These are phyloP conservation scores for Nannoperca australis DNA, from an alignment of 2,797 vertebrate species.

Conservation along the genomic window DNA sequence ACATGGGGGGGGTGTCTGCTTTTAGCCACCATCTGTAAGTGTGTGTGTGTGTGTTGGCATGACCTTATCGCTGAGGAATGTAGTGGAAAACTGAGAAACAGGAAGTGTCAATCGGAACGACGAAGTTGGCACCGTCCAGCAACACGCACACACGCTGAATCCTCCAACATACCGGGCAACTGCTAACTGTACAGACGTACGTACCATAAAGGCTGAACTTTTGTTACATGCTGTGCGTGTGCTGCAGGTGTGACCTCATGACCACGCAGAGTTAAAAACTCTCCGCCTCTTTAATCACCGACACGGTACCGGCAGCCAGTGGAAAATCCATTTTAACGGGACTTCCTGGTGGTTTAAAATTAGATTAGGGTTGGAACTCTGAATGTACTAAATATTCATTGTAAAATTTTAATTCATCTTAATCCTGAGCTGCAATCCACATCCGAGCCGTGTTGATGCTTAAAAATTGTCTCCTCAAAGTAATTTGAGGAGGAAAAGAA, in stretches of 20 bases:
- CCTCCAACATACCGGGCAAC: slow-evolving; percentile 6
- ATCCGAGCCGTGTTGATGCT: background rate
- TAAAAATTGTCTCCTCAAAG: background rate
- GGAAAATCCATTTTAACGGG: background rate
- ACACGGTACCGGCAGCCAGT: background rate
- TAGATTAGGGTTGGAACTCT: background rate
- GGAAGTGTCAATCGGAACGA: slow-evolving; percentile 74
- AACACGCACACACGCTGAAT: slow-evolving; percentile 13
- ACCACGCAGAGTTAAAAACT: slow-evolving; percentile 3
- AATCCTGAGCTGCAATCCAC: background rate
- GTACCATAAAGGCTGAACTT: background rate
- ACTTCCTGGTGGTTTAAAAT: slow-evolving; percentile 31
- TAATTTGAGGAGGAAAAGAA: too few species aligned
- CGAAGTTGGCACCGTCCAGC: slow-evolving; percentile 59
- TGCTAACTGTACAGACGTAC: background rate
- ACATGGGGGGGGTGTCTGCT: slow-evolving; percentile 20
- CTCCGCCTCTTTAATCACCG: slow-evolving; percentile 2
- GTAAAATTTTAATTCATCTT: background rate
- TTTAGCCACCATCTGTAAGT: slow-evolving; percentile 42
- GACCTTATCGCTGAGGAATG: slow-evolving; percentile 83
- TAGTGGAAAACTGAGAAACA: slow-evolving; percentile 82
- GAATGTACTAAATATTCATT: slow-evolving; percentile 1
- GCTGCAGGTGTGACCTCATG: slow-evolving; percentile 41
- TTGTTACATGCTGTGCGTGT: background rate
- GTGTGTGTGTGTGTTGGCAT: slow-evolving; percentile 57